Conservation (phyloP, 2,797 vertebrate species). For the Setipinna tenuifilis region DNA sequence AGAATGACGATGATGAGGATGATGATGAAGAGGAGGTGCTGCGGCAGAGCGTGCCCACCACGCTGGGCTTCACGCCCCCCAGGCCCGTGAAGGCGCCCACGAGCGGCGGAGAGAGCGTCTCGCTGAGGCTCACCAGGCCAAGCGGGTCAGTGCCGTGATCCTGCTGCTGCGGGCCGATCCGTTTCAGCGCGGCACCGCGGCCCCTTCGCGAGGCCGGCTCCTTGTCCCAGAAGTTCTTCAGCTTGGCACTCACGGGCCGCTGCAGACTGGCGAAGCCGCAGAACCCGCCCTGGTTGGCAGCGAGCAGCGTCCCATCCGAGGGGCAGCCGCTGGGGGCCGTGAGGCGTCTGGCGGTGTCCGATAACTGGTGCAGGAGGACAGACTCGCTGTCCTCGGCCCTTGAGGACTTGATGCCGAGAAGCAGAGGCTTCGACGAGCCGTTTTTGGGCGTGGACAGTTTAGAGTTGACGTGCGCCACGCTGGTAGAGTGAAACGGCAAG, state of each 20-base stretch:
- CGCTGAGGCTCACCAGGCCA: slow-evolving; percentile 26
- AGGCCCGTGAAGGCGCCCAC: not conserved
- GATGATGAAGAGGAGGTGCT: not conserved
- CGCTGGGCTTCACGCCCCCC: slow-evolving; percentile 21
- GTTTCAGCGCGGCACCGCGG: slow-evolving; percentile 24
- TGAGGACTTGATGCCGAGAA: slow-evolving; percentile 29
- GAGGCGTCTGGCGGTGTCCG: slow-evolving; percentile 51
- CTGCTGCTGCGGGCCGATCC: not conserved
- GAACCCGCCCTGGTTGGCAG: not conserved
- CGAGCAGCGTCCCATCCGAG: not conserved
- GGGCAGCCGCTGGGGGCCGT: slow-evolving; percentile 25
- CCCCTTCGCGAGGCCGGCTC: not conserved
- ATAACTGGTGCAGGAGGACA: slow-evolving; percentile 51
- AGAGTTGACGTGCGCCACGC: not conserved
- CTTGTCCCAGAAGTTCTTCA: slow-evolving; percentile 44
- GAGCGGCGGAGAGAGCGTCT: not conserved
- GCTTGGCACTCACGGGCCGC: slow-evolving; percentile 26
- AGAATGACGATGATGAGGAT: no score
- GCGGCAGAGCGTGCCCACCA: not conserved
- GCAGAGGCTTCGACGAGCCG: slow-evolving; percentile 36
- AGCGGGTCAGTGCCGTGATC: slow-evolving; percentile 26
- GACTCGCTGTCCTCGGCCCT: slow-evolving; percentile 20
- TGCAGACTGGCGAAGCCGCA: slow-evolving; percentile 17
- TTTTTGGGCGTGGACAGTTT: slow-evolving; percentile 31
- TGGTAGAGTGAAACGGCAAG: slow-evolving; percentile 32